Evolutionary conservation across 2,888 invertebrate genomes (phyloP).

Genomic region (Apamea anceps): DNA sequence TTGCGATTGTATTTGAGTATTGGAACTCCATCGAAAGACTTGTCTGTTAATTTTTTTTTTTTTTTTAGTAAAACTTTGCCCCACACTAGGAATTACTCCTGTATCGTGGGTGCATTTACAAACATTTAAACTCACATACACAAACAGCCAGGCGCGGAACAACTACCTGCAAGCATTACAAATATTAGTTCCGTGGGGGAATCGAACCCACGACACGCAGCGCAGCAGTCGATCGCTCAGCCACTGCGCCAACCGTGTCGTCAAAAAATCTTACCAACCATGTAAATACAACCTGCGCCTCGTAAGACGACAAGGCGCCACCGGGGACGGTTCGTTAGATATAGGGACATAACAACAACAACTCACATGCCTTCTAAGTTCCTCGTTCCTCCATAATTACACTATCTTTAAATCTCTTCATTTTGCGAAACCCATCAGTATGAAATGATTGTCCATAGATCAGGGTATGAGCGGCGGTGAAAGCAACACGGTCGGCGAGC

Average conservation of each 20-base stretch:
- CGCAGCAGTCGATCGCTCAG: too few relatives aligned
- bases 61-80: too few relatives aligned
- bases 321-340: background rate
- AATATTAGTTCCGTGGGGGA: too few relatives aligned
- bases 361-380: slow-evolving; percentile 10
- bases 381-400: slow-evolving; percentile 44
- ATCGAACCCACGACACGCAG: too few relatives aligned
- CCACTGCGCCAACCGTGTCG: too few relatives aligned
- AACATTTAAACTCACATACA: too few relatives aligned
- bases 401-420: slow-evolving; percentile 41
- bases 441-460: slow-evolving; percentile 57
- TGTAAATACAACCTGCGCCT: background rate
- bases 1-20: background rate
- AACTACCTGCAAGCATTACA: too few relatives aligned
- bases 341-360: background rate
- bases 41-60: background rate
- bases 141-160: too few relatives aligned
- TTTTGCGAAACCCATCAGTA: slow-evolving; percentile 46
- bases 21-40: background rate
- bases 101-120: too few relatives aligned
- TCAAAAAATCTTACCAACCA: too few relatives aligned
- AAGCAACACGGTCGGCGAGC: slow-evolving; percentile 54
- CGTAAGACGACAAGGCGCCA: background rate
- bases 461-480: slow-evolving; percentile 56
- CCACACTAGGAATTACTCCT: too few relatives aligned